Evolutionary conservation across 2,113 vertebrate genomes (phyloP).

Genomic region (Semicossyphus pulcher): DNA sequence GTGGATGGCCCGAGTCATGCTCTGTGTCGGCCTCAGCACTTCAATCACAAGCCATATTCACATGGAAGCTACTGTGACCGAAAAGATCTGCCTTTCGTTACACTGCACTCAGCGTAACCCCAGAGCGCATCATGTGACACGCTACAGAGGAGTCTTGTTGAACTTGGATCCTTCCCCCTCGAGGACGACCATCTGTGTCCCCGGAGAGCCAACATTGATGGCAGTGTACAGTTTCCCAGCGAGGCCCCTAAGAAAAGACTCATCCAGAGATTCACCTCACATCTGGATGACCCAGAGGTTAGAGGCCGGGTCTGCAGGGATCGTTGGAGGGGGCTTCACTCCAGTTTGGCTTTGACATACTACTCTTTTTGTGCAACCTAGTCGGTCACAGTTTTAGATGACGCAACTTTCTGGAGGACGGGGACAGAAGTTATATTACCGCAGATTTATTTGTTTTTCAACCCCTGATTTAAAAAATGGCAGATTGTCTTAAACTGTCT

Average conservation of each 20-base stretch:
- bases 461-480: neutral
- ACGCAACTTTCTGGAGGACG: neutral
- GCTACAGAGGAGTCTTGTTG: constrained; percentile 62
- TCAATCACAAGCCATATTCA: constrained; percentile 62
- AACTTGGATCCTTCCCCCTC: constrained; percentile 61
- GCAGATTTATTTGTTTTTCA: constrained; percentile 6
- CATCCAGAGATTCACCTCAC: constrained; percentile 67
- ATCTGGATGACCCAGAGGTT: constrained; percentile 77
- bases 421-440: neutral
- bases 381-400: neutral
- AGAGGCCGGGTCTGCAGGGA: constrained; percentile 45
- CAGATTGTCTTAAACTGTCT: constrained; percentile 23
- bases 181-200: constrained; percentile 73
- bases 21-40: constrained; percentile 48
- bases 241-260: constrained; percentile 67
- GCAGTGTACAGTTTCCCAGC: constrained; percentile 70
- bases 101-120: constrained; percentile 46
- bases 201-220: constrained; percentile 55
- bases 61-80: constrained; percentile 60
- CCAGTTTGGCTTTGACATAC: constrained; percentile 31
- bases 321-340: constrained; percentile 47
- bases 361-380: constrained; percentile 21
- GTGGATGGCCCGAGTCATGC: constrained; percentile 68
- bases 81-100: constrained; percentile 69
- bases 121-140: constrained; percentile 67